These are phyloP conservation scores for Hydrotaea cyrtoneurina DNA, from an alignment of 2,888 invertebrate species.

Conservation along the genomic window DNA sequence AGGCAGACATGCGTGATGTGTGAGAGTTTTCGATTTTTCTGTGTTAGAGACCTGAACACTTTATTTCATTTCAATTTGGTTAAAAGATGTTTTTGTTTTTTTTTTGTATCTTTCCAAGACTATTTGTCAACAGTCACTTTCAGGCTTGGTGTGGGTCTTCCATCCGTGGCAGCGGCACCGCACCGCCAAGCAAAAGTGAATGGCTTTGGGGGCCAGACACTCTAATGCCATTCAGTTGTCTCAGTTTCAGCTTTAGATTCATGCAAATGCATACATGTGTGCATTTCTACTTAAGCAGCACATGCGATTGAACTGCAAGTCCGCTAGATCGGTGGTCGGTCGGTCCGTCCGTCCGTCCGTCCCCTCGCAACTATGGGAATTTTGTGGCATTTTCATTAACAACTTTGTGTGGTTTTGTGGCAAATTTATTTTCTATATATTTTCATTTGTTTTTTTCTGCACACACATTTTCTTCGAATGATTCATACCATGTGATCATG, in stretches of 20 bases:
- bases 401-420: slow-evolving; percentile 21
- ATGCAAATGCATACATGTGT: background rate
- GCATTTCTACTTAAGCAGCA: background rate
- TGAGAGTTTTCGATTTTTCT: slow-evolving; percentile 1
- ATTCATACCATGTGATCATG: slow-evolving; percentile 2
- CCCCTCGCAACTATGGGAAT: slow-evolving; percentile 52
- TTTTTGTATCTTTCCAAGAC: slow-evolving; percentile 27
- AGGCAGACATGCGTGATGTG: background rate
- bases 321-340: no score
- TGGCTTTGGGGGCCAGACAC: background rate
- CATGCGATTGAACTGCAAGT: slow-evolving; percentile 26
- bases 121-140: slow-evolving; percentile 35
- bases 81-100: slow-evolving; percentile 17
- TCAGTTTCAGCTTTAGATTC: background rate
- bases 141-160: no score
- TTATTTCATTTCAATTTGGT: background rate
- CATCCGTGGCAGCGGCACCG: no score
- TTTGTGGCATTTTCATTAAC: slow-evolving; percentile 66
- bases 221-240: background rate
- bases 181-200: background rate
- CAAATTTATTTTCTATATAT: background rate
- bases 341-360: background rate
- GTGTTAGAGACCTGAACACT: no score
- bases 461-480: background rate
- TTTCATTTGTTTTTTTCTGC: background rate